A percentile compares a stretch with the other conserved stretches of the same genome.
Conservation (phyloP, 2,888 invertebrate genomes). For the Dascillus cervinus region DNA sequence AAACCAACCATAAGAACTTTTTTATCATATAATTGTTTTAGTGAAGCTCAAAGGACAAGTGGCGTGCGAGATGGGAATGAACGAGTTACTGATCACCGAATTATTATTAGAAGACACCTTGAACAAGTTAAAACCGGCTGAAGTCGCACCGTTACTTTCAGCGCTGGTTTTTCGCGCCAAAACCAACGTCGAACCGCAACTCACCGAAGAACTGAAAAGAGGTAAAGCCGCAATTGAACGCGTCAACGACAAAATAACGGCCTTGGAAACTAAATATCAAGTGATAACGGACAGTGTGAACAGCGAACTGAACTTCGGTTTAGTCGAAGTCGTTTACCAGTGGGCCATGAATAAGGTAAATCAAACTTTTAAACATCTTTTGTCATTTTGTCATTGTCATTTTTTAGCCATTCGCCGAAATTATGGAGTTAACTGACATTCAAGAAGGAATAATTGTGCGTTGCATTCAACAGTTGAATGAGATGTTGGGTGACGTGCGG, state of each 20-base stretch:
- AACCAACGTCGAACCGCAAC: constrained; percentile 46
- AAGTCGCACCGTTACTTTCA: constrained; percentile 91
- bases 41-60: constrained; percentile 77
- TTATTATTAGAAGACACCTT: constrained; percentile 85
- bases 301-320: constrained; percentile 74
- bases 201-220: constrained; percentile 52
- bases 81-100: constrained; percentile 90
- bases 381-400: background rate
- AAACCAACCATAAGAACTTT: constrained; percentile 1
- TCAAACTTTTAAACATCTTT: constrained; percentile 8
- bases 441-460: constrained; percentile 98
- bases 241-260: constrained; percentile 60
- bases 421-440: constrained; percentile 85
- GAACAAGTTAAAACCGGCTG: constrained; percentile 75
- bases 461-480: constrained; percentile 93
- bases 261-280: constrained; percentile 56
- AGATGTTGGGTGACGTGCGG: constrained; percentile 79
- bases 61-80: constrained; percentile 79
- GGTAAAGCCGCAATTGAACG: constrained; percentile 63
- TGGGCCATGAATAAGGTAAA: constrained; percentile 85
- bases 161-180: constrained; percentile 88
- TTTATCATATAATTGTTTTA: constrained; percentile 34
- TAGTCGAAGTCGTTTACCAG: constrained; percentile 91
- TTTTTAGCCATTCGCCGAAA: constrained; percentile 79
- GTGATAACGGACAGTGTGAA: constrained; percentile 49